Percentiles rank a stretch among this genome's conserved stretches.
Evolutionary conservation across 1,140 invertebrate species (phyloP).

Genomic region (Cotesia glomerata): DNA sequence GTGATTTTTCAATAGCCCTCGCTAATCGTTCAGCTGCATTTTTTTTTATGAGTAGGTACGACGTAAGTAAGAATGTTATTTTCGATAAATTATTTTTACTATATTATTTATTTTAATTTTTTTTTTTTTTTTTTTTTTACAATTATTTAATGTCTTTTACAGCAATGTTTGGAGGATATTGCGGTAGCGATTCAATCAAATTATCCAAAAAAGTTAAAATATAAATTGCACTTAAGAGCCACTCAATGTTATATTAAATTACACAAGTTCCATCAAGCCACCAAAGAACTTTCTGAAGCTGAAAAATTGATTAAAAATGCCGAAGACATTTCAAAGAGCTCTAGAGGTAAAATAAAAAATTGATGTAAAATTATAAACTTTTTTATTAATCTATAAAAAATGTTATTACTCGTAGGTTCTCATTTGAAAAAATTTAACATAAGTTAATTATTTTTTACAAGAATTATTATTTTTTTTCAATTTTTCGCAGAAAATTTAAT

Average conservation of each 20-base stretch:
- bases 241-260: conserved; percentile 52
- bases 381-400: conserved; percentile 6
- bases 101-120: background rate
- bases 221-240: conserved; percentile 56
- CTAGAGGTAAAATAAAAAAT: conserved; percentile 41
- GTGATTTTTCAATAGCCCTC: conserved; percentile 53
- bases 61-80: conserved; percentile 40
- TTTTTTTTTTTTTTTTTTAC: background rate
- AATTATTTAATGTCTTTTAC: conserved; percentile 5
- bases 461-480: background rate
- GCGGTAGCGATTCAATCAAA: conserved; percentile 50
- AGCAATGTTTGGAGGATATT: conserved; percentile 60
- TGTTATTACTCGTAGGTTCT: background rate
- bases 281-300: conserved; percentile 42
- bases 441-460: background rate
- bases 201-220: conserved; percentile 51
- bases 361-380: background rate
- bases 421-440: background rate
- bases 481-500: no score
- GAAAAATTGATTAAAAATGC: conserved; percentile 39
- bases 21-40: conserved; percentile 62
- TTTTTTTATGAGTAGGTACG: conserved; percentile 51
- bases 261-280: conserved; percentile 42
- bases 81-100: background rate
- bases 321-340: conserved; percentile 33